Evolutionary conservation across 2,113 vertebrate species (phyloP).

Genomic region (Microtus oregoni): DNA sequence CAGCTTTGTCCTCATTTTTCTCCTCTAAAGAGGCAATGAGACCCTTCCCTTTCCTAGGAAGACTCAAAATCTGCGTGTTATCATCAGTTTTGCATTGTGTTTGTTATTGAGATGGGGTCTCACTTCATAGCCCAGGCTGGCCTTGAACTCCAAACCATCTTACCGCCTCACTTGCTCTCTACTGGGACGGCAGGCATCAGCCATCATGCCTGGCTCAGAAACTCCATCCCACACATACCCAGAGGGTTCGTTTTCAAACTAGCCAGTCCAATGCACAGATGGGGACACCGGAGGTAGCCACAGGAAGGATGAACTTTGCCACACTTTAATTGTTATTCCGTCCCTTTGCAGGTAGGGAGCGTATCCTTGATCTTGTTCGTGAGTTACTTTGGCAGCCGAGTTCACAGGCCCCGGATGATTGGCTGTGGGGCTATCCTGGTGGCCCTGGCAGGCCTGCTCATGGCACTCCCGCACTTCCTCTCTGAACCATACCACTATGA

Average conservation of each 20-base stretch:
- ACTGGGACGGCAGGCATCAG: not conserved
- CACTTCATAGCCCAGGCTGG: not conserved
- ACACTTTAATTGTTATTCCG: not conserved
- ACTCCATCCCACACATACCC: not conserved
- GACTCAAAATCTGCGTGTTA: not conserved
- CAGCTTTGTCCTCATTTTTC: not conserved
- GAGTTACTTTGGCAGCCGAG: conserved; percentile 94
- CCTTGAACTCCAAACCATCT: not conserved
- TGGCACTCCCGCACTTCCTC: conserved; percentile 94
- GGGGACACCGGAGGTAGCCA: not conserved
- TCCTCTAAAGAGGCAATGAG: not conserved
- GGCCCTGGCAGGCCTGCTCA: conserved; percentile 90
- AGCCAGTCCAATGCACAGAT: not conserved
- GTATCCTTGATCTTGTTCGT: conserved; percentile 94
- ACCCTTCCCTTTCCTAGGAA: not conserved
- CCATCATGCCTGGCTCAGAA: not conserved
- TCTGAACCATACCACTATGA: conserved; percentile 88
- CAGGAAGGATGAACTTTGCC: not conserved
- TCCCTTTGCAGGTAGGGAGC: conserved; percentile 92
- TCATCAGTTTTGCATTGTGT: not conserved
- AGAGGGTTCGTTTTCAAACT: not conserved
- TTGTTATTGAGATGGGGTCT: not conserved
- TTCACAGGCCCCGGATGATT: conserved; percentile 94
- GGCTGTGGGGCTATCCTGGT: conserved; percentile 92
- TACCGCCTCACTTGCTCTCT: not conserved